These are phyloP conservation scores for Gymnarchus niloticus DNA, from an alignment of 2,113 vertebrate species.

Conservation along the genomic window DNA sequence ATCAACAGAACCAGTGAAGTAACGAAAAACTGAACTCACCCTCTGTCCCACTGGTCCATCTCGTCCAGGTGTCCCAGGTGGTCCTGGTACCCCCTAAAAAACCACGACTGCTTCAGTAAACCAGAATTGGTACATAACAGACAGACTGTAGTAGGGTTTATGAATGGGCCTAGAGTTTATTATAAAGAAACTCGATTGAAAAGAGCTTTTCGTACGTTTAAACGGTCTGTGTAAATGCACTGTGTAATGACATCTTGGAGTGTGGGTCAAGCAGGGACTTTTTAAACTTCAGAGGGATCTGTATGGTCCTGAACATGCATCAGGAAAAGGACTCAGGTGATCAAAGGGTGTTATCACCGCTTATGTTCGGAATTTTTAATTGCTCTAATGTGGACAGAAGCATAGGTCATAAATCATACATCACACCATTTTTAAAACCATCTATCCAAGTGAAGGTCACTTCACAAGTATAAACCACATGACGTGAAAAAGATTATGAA, in stretches of 20 bases:
- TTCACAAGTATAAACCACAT: background rate
- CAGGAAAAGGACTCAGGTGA: background rate
- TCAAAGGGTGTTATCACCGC: background rate
- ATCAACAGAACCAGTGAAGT: background rate
- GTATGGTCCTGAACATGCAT: background rate
- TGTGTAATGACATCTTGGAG: background rate
- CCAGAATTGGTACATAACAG: background rate
- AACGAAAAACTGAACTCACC: conserved; percentile 61
- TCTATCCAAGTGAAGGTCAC: background rate
- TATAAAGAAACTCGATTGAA: background rate
- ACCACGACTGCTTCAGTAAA: background rate
- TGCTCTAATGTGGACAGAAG: background rate
- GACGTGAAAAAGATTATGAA: background rate
- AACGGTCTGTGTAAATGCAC: background rate
- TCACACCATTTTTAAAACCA: background rate
- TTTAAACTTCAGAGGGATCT: no score
- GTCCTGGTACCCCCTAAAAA: conserved; percentile 78
- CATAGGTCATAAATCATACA: no score
- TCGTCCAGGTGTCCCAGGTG: conserved; percentile 70
- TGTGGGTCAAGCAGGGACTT: background rate
- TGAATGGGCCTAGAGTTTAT: background rate
- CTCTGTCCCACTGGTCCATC: conserved; percentile 79
- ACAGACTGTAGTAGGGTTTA: background rate
- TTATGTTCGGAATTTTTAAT: background rate
- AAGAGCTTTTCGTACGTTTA: background rate